Conservation (phyloP, 2,797 vertebrate species). For the Acrocephalus scirpaceus region DNA sequence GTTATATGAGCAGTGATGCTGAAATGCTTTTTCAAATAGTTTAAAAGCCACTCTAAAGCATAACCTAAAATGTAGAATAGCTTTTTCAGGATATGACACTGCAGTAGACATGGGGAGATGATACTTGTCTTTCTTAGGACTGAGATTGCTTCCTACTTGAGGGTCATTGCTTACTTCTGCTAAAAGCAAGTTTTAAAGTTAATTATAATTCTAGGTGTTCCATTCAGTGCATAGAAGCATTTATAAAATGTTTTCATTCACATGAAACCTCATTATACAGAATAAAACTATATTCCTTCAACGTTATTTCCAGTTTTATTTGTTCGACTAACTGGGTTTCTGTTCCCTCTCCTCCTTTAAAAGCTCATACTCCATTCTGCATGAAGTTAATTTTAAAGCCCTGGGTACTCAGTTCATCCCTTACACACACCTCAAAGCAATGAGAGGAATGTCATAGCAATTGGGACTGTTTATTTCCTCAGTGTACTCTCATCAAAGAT, state of each 20-base stretch:
- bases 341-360: neutral
- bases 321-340: neutral
- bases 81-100: neutral
- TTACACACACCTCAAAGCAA: neutral
- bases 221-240: neutral
- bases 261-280: neutral
- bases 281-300: neutral
- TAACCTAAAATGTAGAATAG: neutral
- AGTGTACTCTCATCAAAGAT: neutral
- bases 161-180: neutral
- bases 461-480: neutral
- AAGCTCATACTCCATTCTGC: neutral
- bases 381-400: neutral
- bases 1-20: neutral
- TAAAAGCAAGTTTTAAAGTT: neutral
- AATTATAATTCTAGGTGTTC: neutral
- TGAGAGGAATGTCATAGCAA: neutral
- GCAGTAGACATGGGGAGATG: neutral
- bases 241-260: neutral
- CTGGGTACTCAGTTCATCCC: neutral
- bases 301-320: neutral
- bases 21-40: neutral
- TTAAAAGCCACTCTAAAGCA: neutral
- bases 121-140: neutral
- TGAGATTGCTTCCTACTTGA: neutral